Percentiles rank a stretch among this genome's conserved stretches.
phyloP scores from a whole-genome alignment of 2,797 vertebrate species.

The Xerus rutilus region DNA sequence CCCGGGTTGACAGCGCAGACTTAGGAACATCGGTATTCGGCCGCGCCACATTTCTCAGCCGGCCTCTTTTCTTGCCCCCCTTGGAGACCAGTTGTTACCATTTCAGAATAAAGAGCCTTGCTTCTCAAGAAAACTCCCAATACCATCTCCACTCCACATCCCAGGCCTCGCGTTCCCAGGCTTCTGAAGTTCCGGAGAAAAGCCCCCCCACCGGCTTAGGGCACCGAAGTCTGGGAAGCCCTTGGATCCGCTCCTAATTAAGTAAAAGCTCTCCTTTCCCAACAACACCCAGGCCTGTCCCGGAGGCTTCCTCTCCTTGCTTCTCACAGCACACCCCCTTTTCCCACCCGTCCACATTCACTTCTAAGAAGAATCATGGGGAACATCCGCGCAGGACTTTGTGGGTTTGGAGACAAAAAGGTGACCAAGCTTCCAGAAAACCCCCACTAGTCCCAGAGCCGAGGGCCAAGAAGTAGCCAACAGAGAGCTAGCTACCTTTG shows the following conservation, averaged over 20 bases:
- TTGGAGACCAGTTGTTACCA: not conserved
- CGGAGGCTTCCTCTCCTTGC: not conserved
- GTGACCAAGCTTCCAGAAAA: not conserved
- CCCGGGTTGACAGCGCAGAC: constrained; percentile 19
- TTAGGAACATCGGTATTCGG: constrained; percentile 57
- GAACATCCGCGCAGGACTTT: not conserved
- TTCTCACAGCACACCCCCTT: not conserved
- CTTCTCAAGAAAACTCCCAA: not conserved
- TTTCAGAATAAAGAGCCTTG: not conserved
- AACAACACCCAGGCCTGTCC: not conserved
- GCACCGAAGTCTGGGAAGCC: not conserved
- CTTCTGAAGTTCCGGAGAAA: not conserved
- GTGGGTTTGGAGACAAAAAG: not conserved
- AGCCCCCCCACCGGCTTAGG: not conserved
- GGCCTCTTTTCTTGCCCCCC: constrained; percentile 73
- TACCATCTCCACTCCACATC: no score
- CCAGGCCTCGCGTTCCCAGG: not conserved
- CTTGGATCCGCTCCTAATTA: not conserved
- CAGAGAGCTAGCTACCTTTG: constrained; percentile 37
- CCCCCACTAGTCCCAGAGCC: not conserved
- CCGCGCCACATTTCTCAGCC: constrained; percentile 68
- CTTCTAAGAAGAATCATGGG: not conserved
- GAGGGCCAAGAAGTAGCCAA: not conserved
- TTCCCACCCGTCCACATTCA: not conserved
- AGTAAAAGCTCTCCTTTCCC: not conserved